phyloP scores from a whole-genome alignment of 2,888 invertebrate genomes.

The Volucella inflata region DNA sequence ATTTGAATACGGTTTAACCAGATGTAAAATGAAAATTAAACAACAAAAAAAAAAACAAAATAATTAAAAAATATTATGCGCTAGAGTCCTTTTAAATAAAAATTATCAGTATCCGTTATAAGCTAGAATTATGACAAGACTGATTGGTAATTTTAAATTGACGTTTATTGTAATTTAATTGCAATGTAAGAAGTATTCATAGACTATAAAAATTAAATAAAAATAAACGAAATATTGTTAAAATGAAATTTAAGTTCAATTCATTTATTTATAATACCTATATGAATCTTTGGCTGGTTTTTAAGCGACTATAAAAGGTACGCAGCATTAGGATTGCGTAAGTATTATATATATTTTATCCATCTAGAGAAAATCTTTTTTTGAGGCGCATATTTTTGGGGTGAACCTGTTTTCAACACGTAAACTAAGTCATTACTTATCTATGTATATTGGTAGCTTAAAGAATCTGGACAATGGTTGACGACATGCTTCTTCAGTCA shows the following conservation, averaged over 20 bases:
- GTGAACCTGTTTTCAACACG: too few species aligned
- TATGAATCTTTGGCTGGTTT: too few species aligned
- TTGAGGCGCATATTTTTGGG: too few species aligned
- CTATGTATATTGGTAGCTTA: too few species aligned
- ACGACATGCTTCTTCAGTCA: too few species aligned
- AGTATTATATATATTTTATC: too few species aligned
- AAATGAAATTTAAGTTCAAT: conserved; percentile 24
- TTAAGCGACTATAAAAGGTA: too few species aligned
- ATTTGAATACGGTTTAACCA: conserved; percentile 30
- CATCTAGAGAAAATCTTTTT: too few species aligned
- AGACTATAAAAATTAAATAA: conserved; percentile 58
- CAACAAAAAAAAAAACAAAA: conserved; percentile 19
- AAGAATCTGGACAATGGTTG: too few species aligned
- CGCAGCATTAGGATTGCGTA: too few species aligned
- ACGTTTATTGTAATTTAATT: conserved; percentile 72
- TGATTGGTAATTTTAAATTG: conserved; percentile 74
- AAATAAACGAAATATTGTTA: conserved; percentile 39
- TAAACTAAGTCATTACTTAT: too few species aligned
- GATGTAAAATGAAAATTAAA: conserved; percentile 49
- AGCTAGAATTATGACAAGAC: conserved; percentile 73
- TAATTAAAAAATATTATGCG: conserved; percentile 16
- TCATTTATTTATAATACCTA: background rate
- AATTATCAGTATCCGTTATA: conserved; percentile 73
- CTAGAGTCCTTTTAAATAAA: conserved; percentile 2
- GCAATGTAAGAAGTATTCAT: conserved; percentile 67